phyloP scores from a whole-genome alignment of 2,888 invertebrate genomes.

The Pogonocherus hispidulus region DNA sequence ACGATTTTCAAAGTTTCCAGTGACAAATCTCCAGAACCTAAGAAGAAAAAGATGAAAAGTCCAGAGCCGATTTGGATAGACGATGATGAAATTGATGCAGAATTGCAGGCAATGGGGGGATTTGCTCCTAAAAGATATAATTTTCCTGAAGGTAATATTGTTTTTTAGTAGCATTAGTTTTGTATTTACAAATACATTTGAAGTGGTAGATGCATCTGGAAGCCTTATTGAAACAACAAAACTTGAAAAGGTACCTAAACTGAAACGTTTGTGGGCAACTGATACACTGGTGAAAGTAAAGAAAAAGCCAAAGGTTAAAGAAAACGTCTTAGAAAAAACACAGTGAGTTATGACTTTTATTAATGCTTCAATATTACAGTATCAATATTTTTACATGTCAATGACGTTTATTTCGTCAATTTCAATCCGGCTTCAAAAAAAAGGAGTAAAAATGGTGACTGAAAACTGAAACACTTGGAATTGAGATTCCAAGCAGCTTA shows the following conservation, averaged over 20 bases:
- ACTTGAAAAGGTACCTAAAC: constrained; percentile 43
- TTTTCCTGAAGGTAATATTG: constrained; percentile 36
- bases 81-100: constrained; percentile 79
- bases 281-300: background rate
- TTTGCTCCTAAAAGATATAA: constrained; percentile 31
- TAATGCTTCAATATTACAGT: no score
- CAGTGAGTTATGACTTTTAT: constrained; percentile 15
- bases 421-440: no score
- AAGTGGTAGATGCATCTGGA: constrained; percentile 32
- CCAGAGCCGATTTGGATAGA: constrained; percentile 72
- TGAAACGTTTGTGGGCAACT: constrained; percentile 48
- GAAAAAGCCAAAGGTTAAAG: constrained; percentile 36
- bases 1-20: constrained; percentile 70
- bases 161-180: constrained; percentile 2
- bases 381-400: no score
- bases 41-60: constrained; percentile 59
- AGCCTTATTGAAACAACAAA: constrained; percentile 30
- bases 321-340: constrained; percentile 34
- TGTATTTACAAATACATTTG: constrained; percentile 1
- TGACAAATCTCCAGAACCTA: constrained; percentile 33
- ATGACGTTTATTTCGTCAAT: no score
- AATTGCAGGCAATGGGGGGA: constrained; percentile 77
- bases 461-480: no score
- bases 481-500: no score
- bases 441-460: no score